These are phyloP conservation scores for Apocrypta bakeri DNA, from an alignment of 1,140 invertebrate genomes.

Conservation along the genomic window DNA sequence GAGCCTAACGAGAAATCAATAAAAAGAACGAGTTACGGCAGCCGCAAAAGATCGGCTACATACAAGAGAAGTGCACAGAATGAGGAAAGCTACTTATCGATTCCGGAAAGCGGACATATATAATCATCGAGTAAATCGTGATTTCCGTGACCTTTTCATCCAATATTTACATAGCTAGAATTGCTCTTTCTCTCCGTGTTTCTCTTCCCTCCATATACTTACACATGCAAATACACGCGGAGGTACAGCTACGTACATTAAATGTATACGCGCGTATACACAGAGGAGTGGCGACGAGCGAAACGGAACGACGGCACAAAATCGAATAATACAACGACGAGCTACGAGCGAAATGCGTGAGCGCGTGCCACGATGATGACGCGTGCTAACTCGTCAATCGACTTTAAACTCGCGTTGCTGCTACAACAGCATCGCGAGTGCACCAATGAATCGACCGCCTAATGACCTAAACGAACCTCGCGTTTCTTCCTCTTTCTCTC, in stretches of 20 bases:
- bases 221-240: neutral
- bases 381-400: neutral
- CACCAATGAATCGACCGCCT: conserved; percentile 10
- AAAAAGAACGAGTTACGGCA: conserved; percentile 13
- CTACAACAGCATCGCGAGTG: neutral
- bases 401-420: conserved; percentile 1
- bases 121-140: neutral
- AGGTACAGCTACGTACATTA: neutral
- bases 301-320: neutral
- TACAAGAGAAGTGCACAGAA: neutral
- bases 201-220: neutral
- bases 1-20: neutral
- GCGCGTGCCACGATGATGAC: neutral
- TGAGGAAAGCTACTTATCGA: conserved; percentile 31
- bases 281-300: conserved; percentile 3
- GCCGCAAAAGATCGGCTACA: neutral
- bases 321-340: neutral
- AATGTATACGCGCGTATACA: neutral
- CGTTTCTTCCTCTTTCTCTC: neutral
- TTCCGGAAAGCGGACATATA: neutral
- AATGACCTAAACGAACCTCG: conserved; percentile 21
- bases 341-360: neutral
- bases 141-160: conserved; percentile 12
- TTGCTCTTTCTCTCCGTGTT: neutral
- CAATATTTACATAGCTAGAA: neutral